Base-by-base conservation (phyloP, 2,113 vertebrate genomes). In the Melierax canorus region DNA sequence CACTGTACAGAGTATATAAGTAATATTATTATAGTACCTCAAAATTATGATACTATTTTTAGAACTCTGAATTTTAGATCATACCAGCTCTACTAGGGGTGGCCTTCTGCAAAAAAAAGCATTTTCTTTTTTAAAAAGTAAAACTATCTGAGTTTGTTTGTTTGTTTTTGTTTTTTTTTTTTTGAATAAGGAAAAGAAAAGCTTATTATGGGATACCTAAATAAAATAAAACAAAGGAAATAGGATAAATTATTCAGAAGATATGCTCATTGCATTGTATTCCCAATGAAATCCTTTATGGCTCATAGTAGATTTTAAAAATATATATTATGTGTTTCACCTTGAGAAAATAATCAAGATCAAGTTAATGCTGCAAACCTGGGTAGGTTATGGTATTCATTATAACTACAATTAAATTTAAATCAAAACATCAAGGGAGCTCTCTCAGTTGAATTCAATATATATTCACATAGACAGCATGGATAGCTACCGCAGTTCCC, bases 351-450 rank as follows among this genome's bases (percentile, higher is more conserved):
- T 82, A 89, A 93, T 84, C 36, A 93, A 90, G 66, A 91, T 96
- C 90, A 95, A 94, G 34, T 95, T 60, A 81, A 30, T 64, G 72
- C 56, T 67, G 36, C 69, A 96, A 72, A 95, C 32, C 7, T 34
- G 68, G 63, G 51, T 76, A 24, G 36, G 38, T 86, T 86, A 93
- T n/a, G 11, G 14, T 81, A 7, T 89, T 76, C 56, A 93, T 82
- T 45, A 72, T 67, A 86, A 91, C 45, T 73, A 91, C 53, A 76
- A 93, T 83, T 92, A 96, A 94, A 97, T 94, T 95, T 83, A 96
- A 94, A 94, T 89, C 11, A 95, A 79, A 95, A 89, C 17, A 7
- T 95, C 63, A 81, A 74, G 32, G 39, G 29, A 82, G 3, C 1
- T 59, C 46, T 95, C 75, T 68, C 38, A 39, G 2, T 19, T 72